Conservation (phyloP, 2,113 vertebrate species). For the Clarias batrachus region DNA sequence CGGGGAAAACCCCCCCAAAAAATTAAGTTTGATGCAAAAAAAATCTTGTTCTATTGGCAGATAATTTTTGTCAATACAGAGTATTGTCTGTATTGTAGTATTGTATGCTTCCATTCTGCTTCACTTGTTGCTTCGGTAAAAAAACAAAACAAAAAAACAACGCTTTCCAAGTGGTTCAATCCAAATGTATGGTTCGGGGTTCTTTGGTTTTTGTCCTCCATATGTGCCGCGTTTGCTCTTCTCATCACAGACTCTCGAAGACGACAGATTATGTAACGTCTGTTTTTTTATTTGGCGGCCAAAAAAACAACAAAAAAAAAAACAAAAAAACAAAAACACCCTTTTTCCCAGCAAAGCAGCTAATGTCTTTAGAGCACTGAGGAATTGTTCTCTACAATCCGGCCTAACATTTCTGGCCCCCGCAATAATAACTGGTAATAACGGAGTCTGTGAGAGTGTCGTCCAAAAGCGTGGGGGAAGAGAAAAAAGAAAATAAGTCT, state of each 20-base stretch:
- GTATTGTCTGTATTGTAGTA: too few relatives aligned
- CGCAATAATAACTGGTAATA: slow-evolving; percentile 40
- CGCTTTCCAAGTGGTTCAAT: not conserved
- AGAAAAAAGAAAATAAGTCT: not conserved
- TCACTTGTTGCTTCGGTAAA: not conserved
- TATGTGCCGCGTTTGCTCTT: slow-evolving; percentile 22
- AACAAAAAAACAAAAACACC: not conserved
- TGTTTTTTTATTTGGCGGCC: slow-evolving; percentile 22
- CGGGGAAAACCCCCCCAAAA: too few relatives aligned
- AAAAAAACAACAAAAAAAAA: slow-evolving; percentile 22
- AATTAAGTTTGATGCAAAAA: too few relatives aligned
- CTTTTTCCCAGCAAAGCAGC: slow-evolving; percentile 18
- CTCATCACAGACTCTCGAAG: slow-evolving; percentile 43
- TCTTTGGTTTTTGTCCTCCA: not conserved
- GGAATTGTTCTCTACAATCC: slow-evolving; percentile 34
- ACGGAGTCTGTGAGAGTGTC: slow-evolving; percentile 17
- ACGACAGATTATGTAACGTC: slow-evolving; percentile 50
- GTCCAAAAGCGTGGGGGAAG: slow-evolving; percentile 6
- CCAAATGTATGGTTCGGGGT: not conserved
- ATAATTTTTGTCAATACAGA: too few relatives aligned
- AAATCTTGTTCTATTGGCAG: too few relatives aligned
- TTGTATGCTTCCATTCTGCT: not conserved
- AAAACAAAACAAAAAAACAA: not conserved
- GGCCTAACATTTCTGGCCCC: slow-evolving; percentile 44
- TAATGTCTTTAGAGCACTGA: slow-evolving; percentile 18